Evolutionary conservation across 2,113 vertebrate species (phyloP).

Genomic region (Silurus glanis): DNA sequence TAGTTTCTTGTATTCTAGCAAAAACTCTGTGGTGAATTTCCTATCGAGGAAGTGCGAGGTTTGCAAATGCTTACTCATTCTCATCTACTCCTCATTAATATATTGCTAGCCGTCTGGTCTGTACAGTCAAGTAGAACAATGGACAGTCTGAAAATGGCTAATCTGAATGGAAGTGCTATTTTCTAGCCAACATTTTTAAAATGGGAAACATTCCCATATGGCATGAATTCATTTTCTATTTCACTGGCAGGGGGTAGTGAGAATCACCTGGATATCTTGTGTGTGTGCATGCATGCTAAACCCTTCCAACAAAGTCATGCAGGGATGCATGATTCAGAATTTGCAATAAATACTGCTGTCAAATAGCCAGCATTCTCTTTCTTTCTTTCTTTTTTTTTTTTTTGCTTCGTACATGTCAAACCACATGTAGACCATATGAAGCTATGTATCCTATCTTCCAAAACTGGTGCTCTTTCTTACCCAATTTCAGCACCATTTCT

Average conservation of each 20-base stretch:
- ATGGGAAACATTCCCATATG: not conserved
- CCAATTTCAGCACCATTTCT: not conserved
- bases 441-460: not conserved
- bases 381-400: not conserved
- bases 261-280: not conserved
- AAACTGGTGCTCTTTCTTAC: not conserved
- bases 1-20: not conserved
- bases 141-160: not conserved
- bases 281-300: not conserved
- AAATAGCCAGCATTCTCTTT: not conserved
- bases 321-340: not conserved
- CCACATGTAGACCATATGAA: not conserved
- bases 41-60: not conserved
- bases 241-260: not conserved
- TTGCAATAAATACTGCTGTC: not conserved
- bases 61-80: not conserved
- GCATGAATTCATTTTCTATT: not conserved
- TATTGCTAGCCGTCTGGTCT: not conserved
- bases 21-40: not conserved
- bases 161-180: not conserved
- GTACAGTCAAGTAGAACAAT: not conserved
- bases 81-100: not conserved
- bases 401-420: not conserved
- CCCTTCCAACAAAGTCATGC: not conserved
- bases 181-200: not conserved